Base-by-base conservation (phyloP, 2,797 vertebrate genomes). In the Paratrypauchen microcephalus region DNA sequence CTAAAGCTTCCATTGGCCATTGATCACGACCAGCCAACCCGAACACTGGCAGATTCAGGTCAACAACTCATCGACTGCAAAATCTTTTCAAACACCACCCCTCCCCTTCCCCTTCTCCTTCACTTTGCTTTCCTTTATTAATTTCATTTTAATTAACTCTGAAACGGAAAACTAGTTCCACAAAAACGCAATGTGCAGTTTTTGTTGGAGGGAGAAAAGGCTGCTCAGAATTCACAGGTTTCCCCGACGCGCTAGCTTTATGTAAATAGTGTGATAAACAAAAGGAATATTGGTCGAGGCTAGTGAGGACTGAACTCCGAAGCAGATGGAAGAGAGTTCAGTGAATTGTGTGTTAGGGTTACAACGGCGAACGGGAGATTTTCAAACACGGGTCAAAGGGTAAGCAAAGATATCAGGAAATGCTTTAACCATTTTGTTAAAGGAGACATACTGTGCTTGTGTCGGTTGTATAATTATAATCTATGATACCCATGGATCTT, bases 341-440 rank as follows among this genome's bases (percentile, higher is more conserved):
- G 50, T 59, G 74, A 78, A 83, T 52, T 32, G 36, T 6, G 41
- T 6, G 62, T 30, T 21, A n/a, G 41, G 41, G 71, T 63, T 18
- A 32, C 65, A 70, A 28, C 39, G 30, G n/a, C 50, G 32, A 16
- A 68, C 2, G 57, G 75, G 77, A 74, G 76, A 62, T 78, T 82
- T 81, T 56, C 75, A 68, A 75, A 67, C 63, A 58, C 58, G 36
- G 28, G 39, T 54, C 66, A 66, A 74, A 76, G 62, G 71, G 75
- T 65, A 65, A 63, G 69, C 50, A 70, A 57, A 75, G 81, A 70
- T 4, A 58, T 56, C 6, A n/a, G 11, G 28, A 52, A 80, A 71
- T 67, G 66, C 58, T 74, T 72, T 68, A 86, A 81, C 57, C 76
- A 81, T 86, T 87, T 84, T 81, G 59, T 71, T n/a, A n/a, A n/a